Percentiles rank a stretch among this genome's conserved stretches.
phyloP scores from a whole-genome alignment of 2,797 vertebrate genomes.

The Coreius guichenoti region DNA sequence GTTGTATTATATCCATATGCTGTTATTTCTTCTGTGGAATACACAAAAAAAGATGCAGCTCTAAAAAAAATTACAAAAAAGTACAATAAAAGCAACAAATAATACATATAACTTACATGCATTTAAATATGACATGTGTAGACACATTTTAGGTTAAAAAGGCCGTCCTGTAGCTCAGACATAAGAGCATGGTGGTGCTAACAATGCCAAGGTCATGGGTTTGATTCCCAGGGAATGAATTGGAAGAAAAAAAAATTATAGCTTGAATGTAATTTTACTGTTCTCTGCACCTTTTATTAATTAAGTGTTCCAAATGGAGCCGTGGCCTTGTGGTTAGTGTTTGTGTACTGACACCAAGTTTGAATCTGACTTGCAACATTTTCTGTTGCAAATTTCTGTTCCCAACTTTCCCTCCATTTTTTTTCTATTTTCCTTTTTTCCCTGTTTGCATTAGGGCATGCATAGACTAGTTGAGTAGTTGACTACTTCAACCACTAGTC shows the following conservation, averaged over 20 bases:
- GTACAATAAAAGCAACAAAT: background rate
- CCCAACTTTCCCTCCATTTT: background rate
- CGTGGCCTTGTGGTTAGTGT: background rate
- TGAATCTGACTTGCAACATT: background rate
- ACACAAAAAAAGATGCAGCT: background rate
- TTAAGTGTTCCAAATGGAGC: background rate
- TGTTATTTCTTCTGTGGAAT: background rate
- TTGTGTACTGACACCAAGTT: background rate
- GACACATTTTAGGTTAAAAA: background rate
- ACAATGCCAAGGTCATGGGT: background rate
- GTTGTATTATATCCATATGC: background rate
- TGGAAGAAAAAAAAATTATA: too few species aligned
- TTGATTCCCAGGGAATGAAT: background rate
- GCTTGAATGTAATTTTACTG: background rate
- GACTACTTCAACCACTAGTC: background rate
- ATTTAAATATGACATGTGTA: background rate
- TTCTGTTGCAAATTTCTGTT: background rate
- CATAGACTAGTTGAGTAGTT: background rate
- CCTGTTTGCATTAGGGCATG: background rate
- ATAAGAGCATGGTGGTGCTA: background rate
- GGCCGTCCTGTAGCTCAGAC: background rate
- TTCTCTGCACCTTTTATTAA: background rate
- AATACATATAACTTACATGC: background rate
- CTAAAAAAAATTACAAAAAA: background rate
- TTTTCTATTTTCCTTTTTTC: background rate